phyloP scores from a whole-genome alignment of 2,113 vertebrate genomes.

The Osmerus mordax region DNA sequence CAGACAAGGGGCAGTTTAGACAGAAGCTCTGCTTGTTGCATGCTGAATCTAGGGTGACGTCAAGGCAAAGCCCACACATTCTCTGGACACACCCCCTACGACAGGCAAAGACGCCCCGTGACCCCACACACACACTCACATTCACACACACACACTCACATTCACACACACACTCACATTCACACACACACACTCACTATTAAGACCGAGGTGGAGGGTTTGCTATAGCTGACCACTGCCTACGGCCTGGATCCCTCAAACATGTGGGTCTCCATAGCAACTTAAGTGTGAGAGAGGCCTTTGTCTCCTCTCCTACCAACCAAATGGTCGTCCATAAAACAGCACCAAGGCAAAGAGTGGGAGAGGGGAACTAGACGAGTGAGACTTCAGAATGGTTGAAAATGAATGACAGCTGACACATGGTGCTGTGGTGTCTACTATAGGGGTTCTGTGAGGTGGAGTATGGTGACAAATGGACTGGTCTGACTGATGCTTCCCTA shows the following conservation, averaged over 20 bases:
- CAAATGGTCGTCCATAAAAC: slow-evolving; percentile 46
- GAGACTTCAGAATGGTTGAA: neutral
- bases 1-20: slow-evolving; percentile 44
- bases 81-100: slow-evolving; percentile 7
- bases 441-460: neutral
- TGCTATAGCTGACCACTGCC: slow-evolving; percentile 1
- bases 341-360: slow-evolving; percentile 13
- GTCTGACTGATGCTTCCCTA: too few species aligned
- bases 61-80: slow-evolving; percentile 36
- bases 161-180: too few species aligned
- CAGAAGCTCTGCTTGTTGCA: slow-evolving; percentile 66
- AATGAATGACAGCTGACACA: neutral
- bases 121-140: slow-evolving; percentile 29
- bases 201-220: neutral
- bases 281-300: slow-evolving; percentile 18
- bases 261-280: slow-evolving; percentile 2
- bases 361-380: neutral
- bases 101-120: slow-evolving; percentile 2
- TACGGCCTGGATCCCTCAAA: slow-evolving; percentile 2
- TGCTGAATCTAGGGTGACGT: slow-evolving; percentile 38
- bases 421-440: too few species aligned
- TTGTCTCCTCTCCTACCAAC: slow-evolving; percentile 30
- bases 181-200: neutral
- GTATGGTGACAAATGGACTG: neutral
- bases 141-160: slow-evolving; percentile 4